Percentiles rank a stretch among this genome's conserved stretches.
Evolutionary conservation across 2,113 vertebrate genomes (phyloP).

Genomic region (Chlorocebus sabaeus): DNA sequence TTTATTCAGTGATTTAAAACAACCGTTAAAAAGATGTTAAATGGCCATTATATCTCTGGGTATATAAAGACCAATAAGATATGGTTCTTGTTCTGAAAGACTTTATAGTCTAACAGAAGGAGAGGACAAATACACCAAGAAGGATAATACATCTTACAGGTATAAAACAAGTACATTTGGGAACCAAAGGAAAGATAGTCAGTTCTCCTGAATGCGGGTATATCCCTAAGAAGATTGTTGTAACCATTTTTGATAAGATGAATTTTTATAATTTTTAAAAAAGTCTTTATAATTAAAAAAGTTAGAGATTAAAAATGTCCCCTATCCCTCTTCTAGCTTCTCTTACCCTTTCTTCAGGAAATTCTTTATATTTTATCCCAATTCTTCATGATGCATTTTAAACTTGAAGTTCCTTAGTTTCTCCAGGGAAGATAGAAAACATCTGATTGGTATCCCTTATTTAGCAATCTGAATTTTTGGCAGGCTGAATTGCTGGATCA

Average conservation of each 20-base stretch:
- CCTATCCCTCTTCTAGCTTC: neutral
- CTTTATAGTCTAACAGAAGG: neutral
- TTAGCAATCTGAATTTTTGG: constrained; percentile 70
- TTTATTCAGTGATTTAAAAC: neutral
- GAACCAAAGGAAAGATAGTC: neutral
- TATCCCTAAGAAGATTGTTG: neutral
- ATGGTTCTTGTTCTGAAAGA: neutral
- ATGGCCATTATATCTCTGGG: neutral
- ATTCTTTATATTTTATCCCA: neutral
- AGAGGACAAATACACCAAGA: neutral
- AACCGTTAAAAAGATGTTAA: neutral
- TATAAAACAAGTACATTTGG: neutral
- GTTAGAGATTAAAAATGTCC: neutral
- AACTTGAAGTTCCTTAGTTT: constrained; percentile 46
- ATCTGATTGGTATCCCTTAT: constrained; percentile 55
- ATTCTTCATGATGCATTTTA: constrained; percentile 37
- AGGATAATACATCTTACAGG: neutral
- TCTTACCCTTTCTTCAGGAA: neutral
- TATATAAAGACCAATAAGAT: neutral
- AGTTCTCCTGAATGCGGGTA: neutral
- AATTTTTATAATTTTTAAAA: neutral
- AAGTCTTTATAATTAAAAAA: neutral
- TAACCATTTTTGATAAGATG: neutral
- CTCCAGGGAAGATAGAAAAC: constrained; percentile 46
- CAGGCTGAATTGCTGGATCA: constrained; percentile 61